phyloP scores from a whole-genome alignment of 2,113 vertebrate genomes.

The Prietella phreatophila region DNA sequence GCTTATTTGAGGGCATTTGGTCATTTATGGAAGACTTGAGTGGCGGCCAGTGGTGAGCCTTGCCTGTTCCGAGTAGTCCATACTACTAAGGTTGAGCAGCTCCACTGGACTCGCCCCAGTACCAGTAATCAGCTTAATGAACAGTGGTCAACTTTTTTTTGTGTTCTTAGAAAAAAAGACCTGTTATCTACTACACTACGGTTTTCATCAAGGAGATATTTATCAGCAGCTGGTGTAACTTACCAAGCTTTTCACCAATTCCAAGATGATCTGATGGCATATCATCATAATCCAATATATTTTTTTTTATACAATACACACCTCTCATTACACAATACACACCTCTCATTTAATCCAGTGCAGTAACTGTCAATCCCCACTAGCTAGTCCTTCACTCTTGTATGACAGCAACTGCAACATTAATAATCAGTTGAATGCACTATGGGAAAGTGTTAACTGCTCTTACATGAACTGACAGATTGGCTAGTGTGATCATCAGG shows the following conservation, averaged over 20 bases:
- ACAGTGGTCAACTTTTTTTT: slow-evolving; percentile 68
- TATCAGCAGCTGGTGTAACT: not conserved
- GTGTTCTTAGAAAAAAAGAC: slow-evolving; percentile 62
- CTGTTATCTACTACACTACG: slow-evolving; percentile 57
- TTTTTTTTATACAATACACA: not conserved
- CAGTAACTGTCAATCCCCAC: not conserved
- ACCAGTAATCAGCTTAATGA: slow-evolving; percentile 70
- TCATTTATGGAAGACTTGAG: slow-evolving; percentile 28
- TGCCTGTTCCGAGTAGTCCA: slow-evolving; percentile 9
- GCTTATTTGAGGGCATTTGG: slow-evolving; percentile 38
- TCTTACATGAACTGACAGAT: not conserved
- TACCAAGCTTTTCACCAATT: not conserved
- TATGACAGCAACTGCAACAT: not conserved
- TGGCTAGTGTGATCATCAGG: not conserved
- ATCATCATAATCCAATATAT: not conserved
- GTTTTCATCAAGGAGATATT: not conserved
- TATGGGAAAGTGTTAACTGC: not conserved
- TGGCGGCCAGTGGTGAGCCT: slow-evolving; percentile 13
- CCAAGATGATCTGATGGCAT: not conserved
- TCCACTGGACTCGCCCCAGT: slow-evolving; percentile 61
- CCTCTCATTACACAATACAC: not conserved
- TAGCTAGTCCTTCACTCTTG: not conserved
- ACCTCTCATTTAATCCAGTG: not conserved
- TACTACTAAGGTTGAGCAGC: slow-evolving; percentile 14
- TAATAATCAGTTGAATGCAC: not conserved